Evolutionary conservation across 2,888 invertebrate genomes (phyloP).

Genomic region (Hypselothyrea guttata): DNA sequence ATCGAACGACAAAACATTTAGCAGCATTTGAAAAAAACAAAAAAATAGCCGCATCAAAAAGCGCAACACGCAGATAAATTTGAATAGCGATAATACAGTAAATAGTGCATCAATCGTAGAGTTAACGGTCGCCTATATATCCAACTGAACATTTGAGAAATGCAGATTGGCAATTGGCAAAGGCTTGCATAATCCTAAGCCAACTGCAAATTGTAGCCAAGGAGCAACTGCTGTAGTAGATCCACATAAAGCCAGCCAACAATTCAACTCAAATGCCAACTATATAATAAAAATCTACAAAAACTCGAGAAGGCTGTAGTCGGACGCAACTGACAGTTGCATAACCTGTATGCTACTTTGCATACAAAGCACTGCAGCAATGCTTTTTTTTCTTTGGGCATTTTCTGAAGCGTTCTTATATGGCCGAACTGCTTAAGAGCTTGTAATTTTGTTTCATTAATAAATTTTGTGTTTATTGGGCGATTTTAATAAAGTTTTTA

Average conservation of each 20-base stretch:
- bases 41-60: too few relatives aligned
- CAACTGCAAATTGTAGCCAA: conserved; percentile 5
- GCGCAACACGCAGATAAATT: not conserved
- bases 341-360: too few relatives aligned
- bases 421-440: too few relatives aligned
- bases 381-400: too few relatives aligned
- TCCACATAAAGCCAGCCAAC: conserved; percentile 61
- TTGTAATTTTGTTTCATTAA: too few relatives aligned
- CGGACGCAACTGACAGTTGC: conserved; percentile 23
- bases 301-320: conserved; percentile 51
- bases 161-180: conserved; percentile 47
- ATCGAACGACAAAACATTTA: not conserved
- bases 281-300: conserved; percentile 74
- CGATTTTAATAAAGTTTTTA: too few relatives aligned
- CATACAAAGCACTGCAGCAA: conserved; percentile 3
- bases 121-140: conserved; percentile 23
- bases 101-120: conserved; percentile 48
- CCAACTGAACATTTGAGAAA: conserved; percentile 39
- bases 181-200: conserved; percentile 38
- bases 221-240: conserved; percentile 15
- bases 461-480: too few relatives aligned
- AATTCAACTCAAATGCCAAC: conserved; percentile 77
- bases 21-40: too few relatives aligned
- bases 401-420: too few relatives aligned
- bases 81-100: conserved; percentile 36